Evolutionary conservation across 2,888 invertebrate species (phyloP).

Genomic region (Formica aserva): DNA sequence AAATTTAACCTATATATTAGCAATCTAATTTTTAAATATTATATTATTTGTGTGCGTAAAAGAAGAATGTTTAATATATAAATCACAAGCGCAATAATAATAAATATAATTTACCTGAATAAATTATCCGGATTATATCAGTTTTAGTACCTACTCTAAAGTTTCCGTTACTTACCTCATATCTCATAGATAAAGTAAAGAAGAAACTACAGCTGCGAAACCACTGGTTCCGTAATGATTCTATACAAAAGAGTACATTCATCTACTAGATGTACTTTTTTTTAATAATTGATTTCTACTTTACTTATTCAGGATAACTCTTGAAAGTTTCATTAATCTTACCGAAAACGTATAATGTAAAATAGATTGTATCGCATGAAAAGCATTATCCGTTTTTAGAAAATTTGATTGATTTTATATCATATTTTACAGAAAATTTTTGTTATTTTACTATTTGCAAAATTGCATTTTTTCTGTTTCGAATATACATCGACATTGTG

Average conservation of each 20-base stretch:
- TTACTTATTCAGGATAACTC: constrained; percentile 25
- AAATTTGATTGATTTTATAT: neutral
- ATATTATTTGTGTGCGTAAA: neutral
- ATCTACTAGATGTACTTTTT: constrained; percentile 45
- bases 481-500: neutral
- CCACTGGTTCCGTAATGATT: neutral
- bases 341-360: neutral
- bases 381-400: neutral
- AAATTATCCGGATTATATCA: neutral
- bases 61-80: neutral
- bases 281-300: constrained; percentile 40
- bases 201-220: constrained; percentile 2
- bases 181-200: neutral
- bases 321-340: constrained; percentile 32
- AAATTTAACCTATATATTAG: neutral
- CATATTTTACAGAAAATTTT: neutral
- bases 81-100: neutral
- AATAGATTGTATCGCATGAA: neutral
- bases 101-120: neutral
- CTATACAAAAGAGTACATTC: constrained; percentile 27
- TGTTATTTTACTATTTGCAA: neutral
- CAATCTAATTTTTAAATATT: neutral
- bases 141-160: neutral
- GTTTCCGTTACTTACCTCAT: neutral
- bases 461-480: constrained; percentile 14